Conservation (phyloP, 1,140 invertebrate species). For the Pararge aegeria region DNA sequence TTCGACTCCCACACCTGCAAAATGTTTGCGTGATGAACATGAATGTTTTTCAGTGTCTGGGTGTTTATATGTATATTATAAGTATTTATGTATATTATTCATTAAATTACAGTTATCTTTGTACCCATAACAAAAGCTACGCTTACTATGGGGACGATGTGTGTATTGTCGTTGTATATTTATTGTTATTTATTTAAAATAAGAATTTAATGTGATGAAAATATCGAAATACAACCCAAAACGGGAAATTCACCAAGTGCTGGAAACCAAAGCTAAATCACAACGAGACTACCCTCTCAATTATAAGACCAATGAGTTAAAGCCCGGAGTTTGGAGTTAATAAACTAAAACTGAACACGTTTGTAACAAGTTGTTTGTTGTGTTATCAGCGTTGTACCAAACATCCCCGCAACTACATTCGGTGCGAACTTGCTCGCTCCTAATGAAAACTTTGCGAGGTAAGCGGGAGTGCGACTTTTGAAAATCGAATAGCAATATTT, state of each 20-base stretch:
- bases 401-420: conserved; percentile 60
- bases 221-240: not conserved
- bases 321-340: conserved; percentile 68
- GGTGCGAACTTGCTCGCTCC: conserved; percentile 64
- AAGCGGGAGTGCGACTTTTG: conserved; percentile 41
- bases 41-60: no score
- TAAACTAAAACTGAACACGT: conserved; percentile 76
- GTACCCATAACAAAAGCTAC: no score
- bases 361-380: conserved; percentile 77
- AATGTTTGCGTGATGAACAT: no score
- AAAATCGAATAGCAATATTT: conserved; percentile 1
- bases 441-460: conserved; percentile 72
- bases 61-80: no score
- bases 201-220: no score
- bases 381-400: conserved; percentile 73
- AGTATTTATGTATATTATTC: no score
- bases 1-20: no score
- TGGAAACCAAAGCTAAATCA: conserved; percentile 53
- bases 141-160: no score
- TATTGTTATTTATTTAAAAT: no score
- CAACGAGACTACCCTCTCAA: conserved; percentile 54
- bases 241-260: not conserved
- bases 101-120: no score
- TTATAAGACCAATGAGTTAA: conserved; percentile 72
- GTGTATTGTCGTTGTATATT: no score